Percentiles rank a stretch among this genome's conserved stretches.
phyloP scores from a whole-genome alignment of 2,888 invertebrate genomes.

The Reticulitermes lucifugus region DNA sequence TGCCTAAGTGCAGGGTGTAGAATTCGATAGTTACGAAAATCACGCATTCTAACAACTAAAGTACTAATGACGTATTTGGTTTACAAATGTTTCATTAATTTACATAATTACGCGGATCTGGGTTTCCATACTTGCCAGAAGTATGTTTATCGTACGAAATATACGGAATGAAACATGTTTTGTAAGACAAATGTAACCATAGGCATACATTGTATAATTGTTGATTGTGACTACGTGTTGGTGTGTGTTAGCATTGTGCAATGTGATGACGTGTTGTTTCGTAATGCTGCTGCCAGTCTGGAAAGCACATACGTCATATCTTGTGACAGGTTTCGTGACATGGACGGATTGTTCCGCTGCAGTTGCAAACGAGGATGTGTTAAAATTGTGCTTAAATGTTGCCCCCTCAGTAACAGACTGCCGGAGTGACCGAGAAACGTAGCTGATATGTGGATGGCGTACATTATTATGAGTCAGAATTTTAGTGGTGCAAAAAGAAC shows the following conservation, averaged over 20 bases:
- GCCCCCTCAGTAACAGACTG: neutral
- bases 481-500: too few species aligned
- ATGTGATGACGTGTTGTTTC: slow-evolving; percentile 11
- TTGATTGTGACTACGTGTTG: neutral
- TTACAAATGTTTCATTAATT: too few species aligned
- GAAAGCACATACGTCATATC: neutral
- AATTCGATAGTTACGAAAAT: too few species aligned
- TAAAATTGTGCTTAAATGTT: neutral
- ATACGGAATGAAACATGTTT: too few species aligned
- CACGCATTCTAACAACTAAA: too few species aligned
- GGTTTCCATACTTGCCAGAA: too few species aligned
- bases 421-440: neutral
- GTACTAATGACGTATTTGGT: too few species aligned
- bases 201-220: neutral
- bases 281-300: neutral
- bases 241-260: slow-evolving; percentile 1
- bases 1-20: too few species aligned
- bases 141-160: too few species aligned
- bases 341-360: neutral
- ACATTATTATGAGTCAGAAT: neutral
- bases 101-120: too few species aligned
- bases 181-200: too few species aligned
- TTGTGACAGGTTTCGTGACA: neutral
- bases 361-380: neutral
- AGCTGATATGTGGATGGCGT: neutral